Conservation (phyloP, 2,113 vertebrate species). For the Acrocephalus arundinaceus region DNA sequence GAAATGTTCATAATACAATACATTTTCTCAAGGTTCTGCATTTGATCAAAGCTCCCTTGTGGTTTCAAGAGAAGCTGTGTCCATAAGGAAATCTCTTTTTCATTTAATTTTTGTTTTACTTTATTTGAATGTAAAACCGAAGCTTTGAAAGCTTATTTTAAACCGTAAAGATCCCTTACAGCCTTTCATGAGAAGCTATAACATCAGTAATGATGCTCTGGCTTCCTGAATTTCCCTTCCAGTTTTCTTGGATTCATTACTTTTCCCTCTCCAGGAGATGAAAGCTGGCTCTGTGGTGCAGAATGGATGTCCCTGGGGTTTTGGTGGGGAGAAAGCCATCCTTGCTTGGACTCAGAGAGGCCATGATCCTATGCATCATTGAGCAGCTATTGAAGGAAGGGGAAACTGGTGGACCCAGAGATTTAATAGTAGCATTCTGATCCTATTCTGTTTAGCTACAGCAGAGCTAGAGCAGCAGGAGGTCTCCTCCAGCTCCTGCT, state of each 20-base stretch:
- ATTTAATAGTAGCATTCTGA: not conserved
- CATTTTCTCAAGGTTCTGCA: not conserved
- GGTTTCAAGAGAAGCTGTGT: not conserved
- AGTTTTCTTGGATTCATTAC: not conserved
- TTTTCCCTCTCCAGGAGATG: not conserved
- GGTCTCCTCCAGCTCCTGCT: not conserved
- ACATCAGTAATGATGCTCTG: slow-evolving; percentile 13
- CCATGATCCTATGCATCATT: not conserved
- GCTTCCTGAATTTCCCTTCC: slow-evolving; percentile 10
- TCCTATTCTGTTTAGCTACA: not conserved
- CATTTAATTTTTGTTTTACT: slow-evolving; percentile 37
- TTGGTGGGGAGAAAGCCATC: not conserved
- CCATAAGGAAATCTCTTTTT: slow-evolving; percentile 37
- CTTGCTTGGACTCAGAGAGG: not conserved
- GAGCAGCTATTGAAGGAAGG: not conserved
- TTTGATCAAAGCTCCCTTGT: slow-evolving; percentile 8
- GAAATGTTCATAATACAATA: not conserved
- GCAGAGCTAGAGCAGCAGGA: not conserved
- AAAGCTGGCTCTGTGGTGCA: not conserved
- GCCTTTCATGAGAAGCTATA: slow-evolving; percentile 7
- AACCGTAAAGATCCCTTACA: slow-evolving; percentile 16
- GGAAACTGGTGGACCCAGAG: not conserved
- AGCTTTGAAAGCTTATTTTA: slow-evolving; percentile 30
- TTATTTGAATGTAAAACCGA: not conserved
- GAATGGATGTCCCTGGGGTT: not conserved